A percentile compares a stretch with the other conserved stretches of the same genome.
phyloP scores from a whole-genome alignment of 2,888 invertebrate genomes.

The Deroplatys truncata region DNA sequence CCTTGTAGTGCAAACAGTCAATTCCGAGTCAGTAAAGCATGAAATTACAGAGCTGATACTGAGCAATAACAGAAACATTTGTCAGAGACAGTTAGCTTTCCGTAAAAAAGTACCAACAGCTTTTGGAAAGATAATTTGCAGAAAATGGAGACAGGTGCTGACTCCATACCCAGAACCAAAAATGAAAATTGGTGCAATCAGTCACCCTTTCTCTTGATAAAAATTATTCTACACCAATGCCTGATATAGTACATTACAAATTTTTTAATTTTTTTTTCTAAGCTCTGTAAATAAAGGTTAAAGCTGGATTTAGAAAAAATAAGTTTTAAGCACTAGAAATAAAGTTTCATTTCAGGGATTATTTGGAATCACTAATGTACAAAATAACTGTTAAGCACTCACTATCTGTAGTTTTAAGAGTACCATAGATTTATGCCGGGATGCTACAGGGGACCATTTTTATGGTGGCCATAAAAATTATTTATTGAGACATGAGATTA shows the following conservation, averaged over 20 bases:
- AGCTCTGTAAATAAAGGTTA: background rate
- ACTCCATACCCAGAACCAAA: background rate
- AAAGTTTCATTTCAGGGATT: background rate
- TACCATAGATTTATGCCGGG: background rate
- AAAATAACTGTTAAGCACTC: background rate
- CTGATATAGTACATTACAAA: background rate
- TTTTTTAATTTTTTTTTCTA: background rate
- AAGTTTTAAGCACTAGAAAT: background rate
- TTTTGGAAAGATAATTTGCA: slow-evolving; percentile 52
- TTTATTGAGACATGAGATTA: background rate
- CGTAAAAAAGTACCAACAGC: slow-evolving; percentile 41
- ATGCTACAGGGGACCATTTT: background rate
- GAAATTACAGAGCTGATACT: background rate
- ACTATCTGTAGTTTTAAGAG: background rate
- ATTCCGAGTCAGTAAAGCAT: background rate
- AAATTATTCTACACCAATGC: background rate
- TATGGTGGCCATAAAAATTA: background rate
- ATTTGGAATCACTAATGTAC: background rate
- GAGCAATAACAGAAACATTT: background rate
- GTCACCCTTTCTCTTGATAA: background rate
- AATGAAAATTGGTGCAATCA: background rate
- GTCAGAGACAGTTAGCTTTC: slow-evolving; percentile 26
- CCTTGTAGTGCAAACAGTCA: background rate
- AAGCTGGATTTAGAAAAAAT: background rate
- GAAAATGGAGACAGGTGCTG: slow-evolving; percentile 37